Evolutionary conservation across 1,140 invertebrate species (phyloP).

Genomic region (Macrobrachium rosenbergii): DNA sequence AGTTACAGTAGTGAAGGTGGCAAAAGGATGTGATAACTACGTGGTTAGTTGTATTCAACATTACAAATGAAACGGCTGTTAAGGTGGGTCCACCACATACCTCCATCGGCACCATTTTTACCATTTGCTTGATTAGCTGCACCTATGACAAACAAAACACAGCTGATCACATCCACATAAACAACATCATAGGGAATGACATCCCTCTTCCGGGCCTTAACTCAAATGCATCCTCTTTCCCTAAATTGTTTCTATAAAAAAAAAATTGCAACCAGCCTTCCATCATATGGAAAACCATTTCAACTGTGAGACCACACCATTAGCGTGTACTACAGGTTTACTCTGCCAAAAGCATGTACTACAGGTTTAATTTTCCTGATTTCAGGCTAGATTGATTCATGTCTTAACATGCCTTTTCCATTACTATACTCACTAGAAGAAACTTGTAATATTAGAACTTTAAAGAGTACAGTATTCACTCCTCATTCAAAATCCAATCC

Average conservation of each 20-base stretch:
- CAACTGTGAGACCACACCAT: too few species aligned
- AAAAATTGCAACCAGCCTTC: not conserved
- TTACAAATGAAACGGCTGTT: slow-evolving; percentile 48
- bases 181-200: slow-evolving; percentile 49
- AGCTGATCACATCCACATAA: slow-evolving; percentile 58
- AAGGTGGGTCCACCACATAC: slow-evolving; percentile 63
- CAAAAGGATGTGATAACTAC: slow-evolving; percentile 33
- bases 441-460: too few species aligned
- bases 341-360: slow-evolving; percentile 35
- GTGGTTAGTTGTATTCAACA: slow-evolving; percentile 54
- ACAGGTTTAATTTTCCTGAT: not conserved
- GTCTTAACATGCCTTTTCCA: too few species aligned
- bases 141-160: slow-evolving; percentile 66
- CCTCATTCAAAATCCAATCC: too few species aligned
- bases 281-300: not conserved
- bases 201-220: slow-evolving; percentile 40
- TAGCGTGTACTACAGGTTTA: not conserved
- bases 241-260: not conserved
- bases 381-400: too few species aligned
- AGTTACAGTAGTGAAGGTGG: slow-evolving; percentile 23
- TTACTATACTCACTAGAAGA: too few species aligned
- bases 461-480: too few species aligned
- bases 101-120: slow-evolving; percentile 66
- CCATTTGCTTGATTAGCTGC: slow-evolving; percentile 65
- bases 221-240: slow-evolving; percentile 18